A percentile compares a stretch with the other conserved stretches of the same genome.
Conservation (phyloP, 2,888 invertebrate species). For the Aleiodes leptofemur region DNA sequence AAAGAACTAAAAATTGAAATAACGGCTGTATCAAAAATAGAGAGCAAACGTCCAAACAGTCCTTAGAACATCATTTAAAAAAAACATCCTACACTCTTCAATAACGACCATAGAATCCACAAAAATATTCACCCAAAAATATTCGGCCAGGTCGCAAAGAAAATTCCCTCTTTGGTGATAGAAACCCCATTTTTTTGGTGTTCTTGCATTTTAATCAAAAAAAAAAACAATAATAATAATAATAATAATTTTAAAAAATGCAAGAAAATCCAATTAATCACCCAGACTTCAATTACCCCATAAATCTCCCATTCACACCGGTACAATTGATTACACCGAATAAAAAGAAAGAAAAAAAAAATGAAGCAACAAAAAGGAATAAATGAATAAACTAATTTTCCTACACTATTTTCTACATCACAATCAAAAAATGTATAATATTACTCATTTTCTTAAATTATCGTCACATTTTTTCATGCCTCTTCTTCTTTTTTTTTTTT, state of each 20-base stretch:
- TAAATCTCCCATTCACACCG: constrained; percentile 30
- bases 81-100: constrained; percentile 41
- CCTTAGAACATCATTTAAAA: constrained; percentile 47
- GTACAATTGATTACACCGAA: constrained; percentile 37
- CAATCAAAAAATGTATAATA: constrained; percentile 57
- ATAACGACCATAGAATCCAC: constrained; percentile 60
- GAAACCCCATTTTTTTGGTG: constrained; percentile 38
- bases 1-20: constrained; percentile 53
- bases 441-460: constrained; percentile 21
- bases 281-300: constrained; percentile 55
- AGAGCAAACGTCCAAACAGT: constrained; percentile 61
- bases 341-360: constrained; percentile 10
- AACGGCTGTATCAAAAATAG: constrained; percentile 69
- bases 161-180: constrained; percentile 66
- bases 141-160: constrained; percentile 65
- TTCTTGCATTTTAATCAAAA: neutral
- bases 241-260: constrained; percentile 52
- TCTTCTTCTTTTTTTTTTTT: neutral
- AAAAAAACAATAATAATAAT: constrained; percentile 19
- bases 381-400: constrained; percentile 40
- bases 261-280: constrained; percentile 67
- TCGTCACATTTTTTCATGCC: neutral
- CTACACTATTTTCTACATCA: constrained; percentile 57
- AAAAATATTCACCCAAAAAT: constrained; percentile 67
- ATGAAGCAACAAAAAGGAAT: constrained; percentile 21